phyloP scores from a whole-genome alignment of 2,797 vertebrate species.

The Phrynocephalus forsythii region DNA sequence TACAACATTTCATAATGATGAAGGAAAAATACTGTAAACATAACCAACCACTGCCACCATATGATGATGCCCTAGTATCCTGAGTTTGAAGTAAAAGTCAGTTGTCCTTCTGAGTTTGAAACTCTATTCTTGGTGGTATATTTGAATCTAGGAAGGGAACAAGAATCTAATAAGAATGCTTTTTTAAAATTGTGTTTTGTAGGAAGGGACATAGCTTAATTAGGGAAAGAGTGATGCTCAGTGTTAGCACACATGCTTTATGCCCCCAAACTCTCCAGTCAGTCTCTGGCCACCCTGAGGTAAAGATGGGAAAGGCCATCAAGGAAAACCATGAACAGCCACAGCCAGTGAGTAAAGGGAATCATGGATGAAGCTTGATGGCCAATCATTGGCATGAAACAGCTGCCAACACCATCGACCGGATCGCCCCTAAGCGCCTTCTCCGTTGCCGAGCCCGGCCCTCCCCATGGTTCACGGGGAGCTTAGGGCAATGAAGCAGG shows the following conservation, averaged over 20 bases:
- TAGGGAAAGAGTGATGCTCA: neutral
- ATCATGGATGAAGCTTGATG: neutral
- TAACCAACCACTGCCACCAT: neutral
- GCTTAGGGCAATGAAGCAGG: too few relatives aligned
- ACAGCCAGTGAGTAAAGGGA: neutral
- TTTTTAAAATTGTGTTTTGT: neutral
- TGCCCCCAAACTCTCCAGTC: neutral
- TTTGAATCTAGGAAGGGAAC: neutral
- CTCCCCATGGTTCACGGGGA: too few relatives aligned
- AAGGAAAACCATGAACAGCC: neutral
- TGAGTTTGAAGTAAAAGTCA: neutral
- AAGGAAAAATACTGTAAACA: neutral
- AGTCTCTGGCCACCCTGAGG: neutral
- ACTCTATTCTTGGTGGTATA: neutral
- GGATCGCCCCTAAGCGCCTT: too few relatives aligned
- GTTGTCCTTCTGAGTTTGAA: neutral
- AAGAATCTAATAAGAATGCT: neutral
- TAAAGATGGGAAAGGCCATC: neutral
- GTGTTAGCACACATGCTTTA: neutral
- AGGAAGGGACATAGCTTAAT: neutral
- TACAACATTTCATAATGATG: too few relatives aligned
- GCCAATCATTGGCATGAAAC: too few relatives aligned
- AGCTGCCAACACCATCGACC: too few relatives aligned
- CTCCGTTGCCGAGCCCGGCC: too few relatives aligned
- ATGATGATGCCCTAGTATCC: too few relatives aligned